phyloP scores from a whole-genome alignment of 2,113 vertebrate genomes.

The Actinemys pallida region DNA sequence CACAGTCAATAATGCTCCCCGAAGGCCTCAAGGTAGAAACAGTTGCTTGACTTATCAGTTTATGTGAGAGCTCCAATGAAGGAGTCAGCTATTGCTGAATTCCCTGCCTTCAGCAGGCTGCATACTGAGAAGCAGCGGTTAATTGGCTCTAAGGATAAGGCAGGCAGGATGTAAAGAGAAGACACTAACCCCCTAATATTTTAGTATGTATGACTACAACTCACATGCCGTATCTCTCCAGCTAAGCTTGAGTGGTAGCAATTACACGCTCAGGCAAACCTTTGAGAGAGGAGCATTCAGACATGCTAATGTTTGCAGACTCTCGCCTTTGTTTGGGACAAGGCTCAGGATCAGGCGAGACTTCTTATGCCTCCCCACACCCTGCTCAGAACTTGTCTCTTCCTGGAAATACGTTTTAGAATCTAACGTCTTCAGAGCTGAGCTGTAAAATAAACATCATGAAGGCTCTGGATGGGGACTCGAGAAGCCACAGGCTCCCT shows the following conservation, averaged over 20 bases:
- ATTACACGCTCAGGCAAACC: background rate
- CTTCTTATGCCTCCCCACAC: rapidly evolving
- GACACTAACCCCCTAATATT: background rate
- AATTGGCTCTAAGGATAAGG: background rate
- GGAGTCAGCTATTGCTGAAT: background rate
- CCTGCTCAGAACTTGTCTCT: background rate
- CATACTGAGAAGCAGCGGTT: background rate
- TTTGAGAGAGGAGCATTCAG: background rate
- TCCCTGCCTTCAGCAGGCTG: background rate
- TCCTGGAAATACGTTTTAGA: background rate
- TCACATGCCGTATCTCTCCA: rapidly evolving
- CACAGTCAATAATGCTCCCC: too few relatives aligned
- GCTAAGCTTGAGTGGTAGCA: background rate
- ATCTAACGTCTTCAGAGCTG: background rate
- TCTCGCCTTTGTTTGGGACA: background rate
- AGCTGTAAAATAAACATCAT: background rate
- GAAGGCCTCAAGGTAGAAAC: background rate
- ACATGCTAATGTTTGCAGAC: background rate
- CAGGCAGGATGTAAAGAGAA: background rate
- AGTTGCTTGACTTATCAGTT: background rate
- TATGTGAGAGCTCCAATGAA: background rate
- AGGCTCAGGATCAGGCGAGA: background rate
- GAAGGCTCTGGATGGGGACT: background rate
- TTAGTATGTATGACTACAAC: background rate
- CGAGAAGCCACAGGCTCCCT: background rate